Conservation (phyloP, 2,888 invertebrate species). For the Halictus quadricinctus region DNA sequence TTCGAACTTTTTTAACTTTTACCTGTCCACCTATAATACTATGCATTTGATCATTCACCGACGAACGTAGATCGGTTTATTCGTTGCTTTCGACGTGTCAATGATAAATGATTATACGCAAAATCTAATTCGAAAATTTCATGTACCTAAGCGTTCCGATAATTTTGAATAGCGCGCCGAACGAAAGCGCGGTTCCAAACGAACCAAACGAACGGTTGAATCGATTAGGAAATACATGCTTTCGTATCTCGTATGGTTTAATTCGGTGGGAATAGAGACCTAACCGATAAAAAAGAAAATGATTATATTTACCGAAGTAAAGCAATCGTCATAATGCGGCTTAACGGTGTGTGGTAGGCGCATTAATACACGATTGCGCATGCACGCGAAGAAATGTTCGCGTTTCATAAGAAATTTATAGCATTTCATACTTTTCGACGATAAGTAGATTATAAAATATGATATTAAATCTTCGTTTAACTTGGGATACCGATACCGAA, state of each 20-base stretch:
- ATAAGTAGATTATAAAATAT: neutral
- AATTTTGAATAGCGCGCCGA: constrained; percentile 46
- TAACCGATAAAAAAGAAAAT: neutral
- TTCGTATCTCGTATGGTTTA: neutral
- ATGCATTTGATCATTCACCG: neutral
- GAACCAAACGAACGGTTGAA: neutral
- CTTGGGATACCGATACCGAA: constrained; percentile 1
- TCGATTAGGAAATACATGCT: neutral
- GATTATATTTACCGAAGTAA: constrained; percentile 12
- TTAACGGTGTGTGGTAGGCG: constrained; percentile 16
- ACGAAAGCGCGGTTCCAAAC: constrained; percentile 33
- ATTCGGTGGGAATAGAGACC: neutral
- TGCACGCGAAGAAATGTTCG: neutral
- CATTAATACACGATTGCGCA: constrained; percentile 48
- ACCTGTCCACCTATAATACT: neutral
- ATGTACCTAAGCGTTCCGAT: neutral
- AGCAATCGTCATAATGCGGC: constrained; percentile 38
- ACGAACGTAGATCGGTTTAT: neutral
- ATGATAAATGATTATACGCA: neutral
- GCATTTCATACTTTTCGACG: neutral
- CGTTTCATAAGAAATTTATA: neutral
- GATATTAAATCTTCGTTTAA: neutral
- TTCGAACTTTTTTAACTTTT: neutral
- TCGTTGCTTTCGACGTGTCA: neutral
- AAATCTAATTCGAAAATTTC: neutral